These are phyloP conservation scores for Drosophila flavopinicola DNA, from an alignment of 2,888 invertebrate species.

Conservation along the genomic window DNA sequence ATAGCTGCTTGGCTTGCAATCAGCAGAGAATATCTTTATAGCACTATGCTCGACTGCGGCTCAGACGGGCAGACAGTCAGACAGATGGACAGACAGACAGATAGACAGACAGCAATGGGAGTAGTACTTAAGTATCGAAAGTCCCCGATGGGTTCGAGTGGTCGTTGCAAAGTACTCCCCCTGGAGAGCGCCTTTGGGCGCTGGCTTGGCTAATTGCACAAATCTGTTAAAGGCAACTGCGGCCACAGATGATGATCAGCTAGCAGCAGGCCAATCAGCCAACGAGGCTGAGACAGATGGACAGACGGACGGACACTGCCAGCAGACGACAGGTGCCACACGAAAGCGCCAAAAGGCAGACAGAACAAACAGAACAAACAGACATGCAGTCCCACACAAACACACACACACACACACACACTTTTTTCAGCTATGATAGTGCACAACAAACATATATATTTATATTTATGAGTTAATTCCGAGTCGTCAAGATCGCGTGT, in stretches of 20 bases:
- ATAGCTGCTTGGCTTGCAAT: slow-evolving; percentile 44
- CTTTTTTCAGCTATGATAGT: slow-evolving; percentile 71
- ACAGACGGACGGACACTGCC: slow-evolving; percentile 4
- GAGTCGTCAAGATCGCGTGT: slow-evolving; percentile 70
- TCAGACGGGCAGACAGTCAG: neutral
- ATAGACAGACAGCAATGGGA: slow-evolving; percentile 2
- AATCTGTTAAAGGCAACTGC: slow-evolving; percentile 75
- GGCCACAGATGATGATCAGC: slow-evolving; percentile 52
- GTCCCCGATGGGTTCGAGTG: slow-evolving; percentile 41
- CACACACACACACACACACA: too few relatives aligned
- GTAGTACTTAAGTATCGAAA: slow-evolving; percentile 37
- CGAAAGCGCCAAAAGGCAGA: slow-evolving; percentile 77
- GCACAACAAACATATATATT: slow-evolving; percentile 42
- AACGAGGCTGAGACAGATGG: slow-evolving; percentile 25
- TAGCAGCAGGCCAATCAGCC: slow-evolving; percentile 64
- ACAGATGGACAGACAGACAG: neutral
- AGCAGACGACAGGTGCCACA: slow-evolving; percentile 74
- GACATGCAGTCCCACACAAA: slow-evolving; percentile 17
- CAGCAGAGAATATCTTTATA: slow-evolving; percentile 62
- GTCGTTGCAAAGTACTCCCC: slow-evolving; percentile 51
- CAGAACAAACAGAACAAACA: slow-evolving; percentile 64
- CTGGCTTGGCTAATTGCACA: slow-evolving; percentile 71
- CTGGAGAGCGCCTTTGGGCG: slow-evolving; percentile 32
- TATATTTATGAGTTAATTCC: slow-evolving; percentile 74
- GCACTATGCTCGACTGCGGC: slow-evolving; percentile 63